Conservation (phyloP, 1,140 invertebrate genomes). For the Leptoteleia sp. region DNA sequence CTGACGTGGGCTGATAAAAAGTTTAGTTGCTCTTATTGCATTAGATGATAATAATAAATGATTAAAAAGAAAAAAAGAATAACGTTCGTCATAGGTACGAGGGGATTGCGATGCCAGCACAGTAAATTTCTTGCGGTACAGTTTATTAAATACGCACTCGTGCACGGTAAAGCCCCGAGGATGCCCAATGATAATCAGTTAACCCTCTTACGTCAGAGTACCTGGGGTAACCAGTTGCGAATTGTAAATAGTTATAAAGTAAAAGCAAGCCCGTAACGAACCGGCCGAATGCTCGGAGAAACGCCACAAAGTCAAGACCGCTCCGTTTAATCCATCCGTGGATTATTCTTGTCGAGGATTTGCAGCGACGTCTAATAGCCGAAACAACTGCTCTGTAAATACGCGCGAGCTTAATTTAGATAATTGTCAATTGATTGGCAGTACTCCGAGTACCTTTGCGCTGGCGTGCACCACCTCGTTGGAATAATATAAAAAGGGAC, state of each 20-base stretch:
- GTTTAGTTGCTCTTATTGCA: constrained; percentile 15
- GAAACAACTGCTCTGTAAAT: constrained; percentile 44
- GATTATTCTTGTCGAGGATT: too few relatives aligned
- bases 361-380: too few relatives aligned
- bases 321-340: too few relatives aligned
- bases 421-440: constrained; percentile 24
- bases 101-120: constrained; percentile 30
- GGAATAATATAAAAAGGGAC: constrained; percentile 15
- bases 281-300: constrained; percentile 3
- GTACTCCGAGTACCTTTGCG: neutral
- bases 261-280: constrained; percentile 20
- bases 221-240: constrained; percentile 24
- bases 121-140: constrained; percentile 35
- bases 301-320: constrained; percentile 5
- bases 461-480: neutral
- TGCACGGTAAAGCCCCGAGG: constrained; percentile 24
- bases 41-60: constrained; percentile 20
- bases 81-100: constrained; percentile 28
- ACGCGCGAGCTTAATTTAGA: too few relatives aligned
- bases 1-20: neutral
- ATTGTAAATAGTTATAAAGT: constrained; percentile 59
- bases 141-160: constrained; percentile 11
- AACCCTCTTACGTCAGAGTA: constrained; percentile 17
- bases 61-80: too few relatives aligned
- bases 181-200: constrained; percentile 18